A percentile compares a stretch with the other conserved stretches of the same genome.
phyloP scores from a whole-genome alignment of 2,113 vertebrate genomes.

The Atlantisia rogersi region DNA sequence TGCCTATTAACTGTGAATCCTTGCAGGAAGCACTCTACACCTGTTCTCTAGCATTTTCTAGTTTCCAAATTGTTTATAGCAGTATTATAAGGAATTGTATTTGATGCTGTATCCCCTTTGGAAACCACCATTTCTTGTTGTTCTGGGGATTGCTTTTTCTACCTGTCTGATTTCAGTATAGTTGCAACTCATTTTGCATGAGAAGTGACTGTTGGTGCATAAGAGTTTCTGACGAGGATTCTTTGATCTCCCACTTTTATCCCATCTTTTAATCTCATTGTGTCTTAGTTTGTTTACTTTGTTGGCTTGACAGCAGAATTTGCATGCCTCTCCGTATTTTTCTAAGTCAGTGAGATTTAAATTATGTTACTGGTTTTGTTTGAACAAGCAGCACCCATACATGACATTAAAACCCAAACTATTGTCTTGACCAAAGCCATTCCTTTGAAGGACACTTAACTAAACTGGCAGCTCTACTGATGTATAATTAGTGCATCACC shows the following conservation, averaged over 20 bases:
- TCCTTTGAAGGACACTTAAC: neutral
- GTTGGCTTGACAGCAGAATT: slow-evolving; percentile 15
- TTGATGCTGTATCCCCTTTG: slow-evolving; percentile 3
- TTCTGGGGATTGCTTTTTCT: slow-evolving; percentile 15
- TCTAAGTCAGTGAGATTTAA: neutral
- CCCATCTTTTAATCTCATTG: slow-evolving; percentile 16
- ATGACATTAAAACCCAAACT: neutral
- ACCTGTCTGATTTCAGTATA: slow-evolving; percentile 15
- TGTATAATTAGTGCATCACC: neutral
- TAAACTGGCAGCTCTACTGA: neutral
- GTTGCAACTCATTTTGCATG: slow-evolving; percentile 19
- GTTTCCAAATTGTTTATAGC: neutral
- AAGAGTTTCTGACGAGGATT: neutral
- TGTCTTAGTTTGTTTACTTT: slow-evolving; percentile 28
- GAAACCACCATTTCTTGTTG: slow-evolving; percentile 18
- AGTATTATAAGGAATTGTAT: neutral
- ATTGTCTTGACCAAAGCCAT: neutral
- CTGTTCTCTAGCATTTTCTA: neutral
- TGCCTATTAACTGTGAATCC: slow-evolving; percentile 5
- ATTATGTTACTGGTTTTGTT: neutral
- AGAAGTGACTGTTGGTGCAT: slow-evolving; percentile 15
- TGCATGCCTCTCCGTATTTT: neutral
- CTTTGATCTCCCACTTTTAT: slow-evolving; percentile 52
- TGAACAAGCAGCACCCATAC: neutral
- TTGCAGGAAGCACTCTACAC: slow-evolving; percentile 3